These are phyloP conservation scores for Melanchra persicariae DNA, from an alignment of 2,888 invertebrate species.

Conservation along the genomic window DNA sequence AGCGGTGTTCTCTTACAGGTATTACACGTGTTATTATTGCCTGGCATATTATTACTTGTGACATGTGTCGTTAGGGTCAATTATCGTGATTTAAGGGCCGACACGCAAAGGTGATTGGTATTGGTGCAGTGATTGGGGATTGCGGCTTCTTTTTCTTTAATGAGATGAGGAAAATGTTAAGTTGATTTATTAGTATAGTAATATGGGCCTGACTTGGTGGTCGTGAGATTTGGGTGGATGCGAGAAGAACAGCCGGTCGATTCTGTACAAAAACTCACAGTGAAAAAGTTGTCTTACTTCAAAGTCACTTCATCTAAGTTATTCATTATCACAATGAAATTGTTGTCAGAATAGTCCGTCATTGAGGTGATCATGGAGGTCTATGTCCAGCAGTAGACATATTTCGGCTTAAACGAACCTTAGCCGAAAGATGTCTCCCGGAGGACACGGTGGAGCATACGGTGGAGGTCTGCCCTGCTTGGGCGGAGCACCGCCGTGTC, in stretches of 20 bases:
- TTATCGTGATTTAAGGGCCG: conserved; percentile 37
- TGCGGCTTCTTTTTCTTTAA: background rate
- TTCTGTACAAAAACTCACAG: too few relatives aligned
- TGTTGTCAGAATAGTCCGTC: too few relatives aligned
- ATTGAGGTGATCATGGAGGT: too few relatives aligned
- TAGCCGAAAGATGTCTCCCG: too few relatives aligned
- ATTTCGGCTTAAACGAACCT: too few relatives aligned
- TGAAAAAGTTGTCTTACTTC: too few relatives aligned
- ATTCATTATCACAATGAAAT: too few relatives aligned
- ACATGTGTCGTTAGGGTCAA: conserved; percentile 49
- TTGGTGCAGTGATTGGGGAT: conserved; percentile 11
- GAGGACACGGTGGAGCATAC: too few relatives aligned
- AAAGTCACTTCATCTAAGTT: too few relatives aligned
- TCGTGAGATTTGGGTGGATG: background rate
- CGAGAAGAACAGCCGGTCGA: background rate
- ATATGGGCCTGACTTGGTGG: background rate
- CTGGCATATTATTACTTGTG: conserved; percentile 43
- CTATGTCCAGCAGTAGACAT: too few relatives aligned
- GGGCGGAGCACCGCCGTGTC: too few relatives aligned
- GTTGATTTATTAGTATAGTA: background rate
- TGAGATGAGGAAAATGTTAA: conserved; percentile 9
- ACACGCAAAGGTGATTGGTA: conserved; percentile 33
- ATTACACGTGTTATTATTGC: conserved; percentile 56
- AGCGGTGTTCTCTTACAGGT: conserved; percentile 40
- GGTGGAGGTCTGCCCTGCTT: too few relatives aligned